phyloP scores from a whole-genome alignment of 2,113 vertebrate species.

The Callocephalon fimbriatum region DNA sequence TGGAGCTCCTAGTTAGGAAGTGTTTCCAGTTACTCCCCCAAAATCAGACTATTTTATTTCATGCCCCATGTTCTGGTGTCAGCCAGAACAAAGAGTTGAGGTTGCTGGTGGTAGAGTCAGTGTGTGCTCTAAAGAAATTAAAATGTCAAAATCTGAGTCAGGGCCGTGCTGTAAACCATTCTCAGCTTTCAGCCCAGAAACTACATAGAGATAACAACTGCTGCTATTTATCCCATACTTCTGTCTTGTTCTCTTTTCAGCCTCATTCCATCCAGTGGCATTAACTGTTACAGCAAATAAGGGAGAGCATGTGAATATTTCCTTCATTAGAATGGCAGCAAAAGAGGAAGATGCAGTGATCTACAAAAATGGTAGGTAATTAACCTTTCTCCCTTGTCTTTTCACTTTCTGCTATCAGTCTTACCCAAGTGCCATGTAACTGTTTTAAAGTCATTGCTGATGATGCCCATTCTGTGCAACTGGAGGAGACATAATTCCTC shows the following conservation, averaged over 20 bases:
- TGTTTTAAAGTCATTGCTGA: background rate
- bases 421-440: background rate
- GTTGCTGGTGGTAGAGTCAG: background rate
- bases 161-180: background rate
- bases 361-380: conserved; percentile 87
- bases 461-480: background rate
- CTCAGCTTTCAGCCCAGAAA: background rate
- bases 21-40: background rate
- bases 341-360: conserved; percentile 87
- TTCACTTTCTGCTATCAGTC: background rate
- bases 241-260: conserved; percentile 70
- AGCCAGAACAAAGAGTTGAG: background rate
- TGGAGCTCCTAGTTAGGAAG: background rate
- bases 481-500: background rate
- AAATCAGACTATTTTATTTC: background rate
- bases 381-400: background rate
- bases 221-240: background rate
- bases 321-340: conserved; percentile 78
- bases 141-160: background rate
- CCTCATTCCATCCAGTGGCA: conserved; percentile 83
- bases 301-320: conserved; percentile 84
- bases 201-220: background rate
- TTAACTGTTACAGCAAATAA: conserved; percentile 87
- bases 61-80: background rate
- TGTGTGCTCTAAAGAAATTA: background rate